Conservation (phyloP, 1,140 invertebrate genomes). For the Colletes latitarsis region DNA sequence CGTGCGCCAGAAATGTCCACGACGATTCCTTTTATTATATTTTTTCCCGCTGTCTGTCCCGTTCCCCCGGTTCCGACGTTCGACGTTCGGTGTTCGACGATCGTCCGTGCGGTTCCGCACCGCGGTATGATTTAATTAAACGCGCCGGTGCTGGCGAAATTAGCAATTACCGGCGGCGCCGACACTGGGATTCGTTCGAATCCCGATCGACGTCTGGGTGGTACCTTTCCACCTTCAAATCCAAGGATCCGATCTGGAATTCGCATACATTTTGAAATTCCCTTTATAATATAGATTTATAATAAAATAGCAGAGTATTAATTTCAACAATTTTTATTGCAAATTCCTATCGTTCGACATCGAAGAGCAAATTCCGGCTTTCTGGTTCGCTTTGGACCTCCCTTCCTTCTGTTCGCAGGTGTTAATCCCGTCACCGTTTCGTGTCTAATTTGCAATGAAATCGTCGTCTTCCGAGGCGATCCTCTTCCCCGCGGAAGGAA, state of each 20-base stretch:
- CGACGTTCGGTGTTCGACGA: conserved; percentile 1
- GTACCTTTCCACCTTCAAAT: not conserved
- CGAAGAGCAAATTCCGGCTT: too few relatives aligned
- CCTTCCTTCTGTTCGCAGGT: too few relatives aligned
- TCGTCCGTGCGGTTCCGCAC: conserved; percentile 24
- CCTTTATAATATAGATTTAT: too few relatives aligned
- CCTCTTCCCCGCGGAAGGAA: not conserved
- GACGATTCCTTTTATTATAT: conserved; percentile 43
- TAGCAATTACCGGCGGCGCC: conserved; percentile 45
- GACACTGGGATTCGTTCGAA: not conserved
- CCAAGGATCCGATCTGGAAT: too few relatives aligned
- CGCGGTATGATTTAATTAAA: conserved; percentile 64
- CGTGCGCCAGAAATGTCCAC: conserved; percentile 37
- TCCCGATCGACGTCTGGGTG: not conserved
- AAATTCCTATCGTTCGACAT: too few relatives aligned
- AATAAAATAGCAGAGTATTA: too few relatives aligned
- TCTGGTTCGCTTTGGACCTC: too few relatives aligned
- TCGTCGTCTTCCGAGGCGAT: not conserved
- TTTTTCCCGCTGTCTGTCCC: not conserved
- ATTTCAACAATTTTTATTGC: too few relatives aligned
- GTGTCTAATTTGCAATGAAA: not conserved
- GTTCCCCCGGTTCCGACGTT: not conserved
- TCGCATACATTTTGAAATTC: too few relatives aligned
- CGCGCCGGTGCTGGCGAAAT: conserved; percentile 51
- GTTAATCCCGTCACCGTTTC: not conserved